Evolutionary conservation across 2,797 vertebrate species (phyloP).

Genomic region (Myotis findleyi): DNA sequence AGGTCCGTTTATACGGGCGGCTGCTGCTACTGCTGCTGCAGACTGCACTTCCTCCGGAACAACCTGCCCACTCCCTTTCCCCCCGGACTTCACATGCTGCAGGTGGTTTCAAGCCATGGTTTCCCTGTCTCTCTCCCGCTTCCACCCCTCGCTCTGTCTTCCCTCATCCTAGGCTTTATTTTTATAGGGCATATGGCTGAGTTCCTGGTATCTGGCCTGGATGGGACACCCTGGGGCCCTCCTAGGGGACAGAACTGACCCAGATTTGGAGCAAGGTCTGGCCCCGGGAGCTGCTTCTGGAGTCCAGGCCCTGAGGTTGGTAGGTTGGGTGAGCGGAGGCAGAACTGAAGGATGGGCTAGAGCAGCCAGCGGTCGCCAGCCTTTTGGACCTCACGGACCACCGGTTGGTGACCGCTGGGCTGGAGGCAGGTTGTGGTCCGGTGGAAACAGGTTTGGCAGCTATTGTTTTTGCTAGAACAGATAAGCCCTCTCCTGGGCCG

Average conservation of each 20-base stretch:
- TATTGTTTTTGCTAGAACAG: not conserved
- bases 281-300: not conserved
- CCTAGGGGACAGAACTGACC: not conserved
- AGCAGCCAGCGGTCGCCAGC: not conserved
- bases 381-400: no score
- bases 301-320: not conserved
- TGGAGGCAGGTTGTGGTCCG: not conserved
- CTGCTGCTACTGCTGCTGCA: not conserved
- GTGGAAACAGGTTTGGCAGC: not conserved
- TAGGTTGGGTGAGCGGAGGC: not conserved
- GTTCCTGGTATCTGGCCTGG: not conserved
- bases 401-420: no score
- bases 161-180: not conserved
- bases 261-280: not conserved
- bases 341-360: not conserved
- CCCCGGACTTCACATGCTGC: not conserved
- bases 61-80: conserved; percentile 27
- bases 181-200: not conserved
- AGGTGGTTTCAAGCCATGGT: not conserved
- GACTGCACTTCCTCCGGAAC: conserved; percentile 47
- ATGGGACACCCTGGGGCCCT: not conserved
- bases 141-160: not conserved
- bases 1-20: conserved; percentile 15
- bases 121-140: not conserved
- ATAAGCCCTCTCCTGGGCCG: not conserved